Conservation (phyloP, 2,888 invertebrate genomes). For the Metallyticus violacea region DNA sequence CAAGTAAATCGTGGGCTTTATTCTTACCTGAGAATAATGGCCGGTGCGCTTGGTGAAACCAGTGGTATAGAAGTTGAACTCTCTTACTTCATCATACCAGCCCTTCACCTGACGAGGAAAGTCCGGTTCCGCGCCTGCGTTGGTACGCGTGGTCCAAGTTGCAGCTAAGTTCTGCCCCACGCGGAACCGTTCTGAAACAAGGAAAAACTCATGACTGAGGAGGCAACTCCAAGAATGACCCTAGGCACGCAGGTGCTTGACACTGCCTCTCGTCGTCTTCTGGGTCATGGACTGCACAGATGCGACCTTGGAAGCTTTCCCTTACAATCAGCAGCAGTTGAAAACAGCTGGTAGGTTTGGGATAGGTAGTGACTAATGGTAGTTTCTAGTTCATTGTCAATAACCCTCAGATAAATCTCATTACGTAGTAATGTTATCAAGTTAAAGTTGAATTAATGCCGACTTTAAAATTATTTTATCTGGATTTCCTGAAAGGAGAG, state of each 20-base stretch:
- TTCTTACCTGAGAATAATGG: constrained; percentile 77
- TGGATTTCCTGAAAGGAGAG: too few relatives aligned
- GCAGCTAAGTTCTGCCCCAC: constrained; percentile 86
- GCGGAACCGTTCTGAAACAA: constrained; percentile 62
- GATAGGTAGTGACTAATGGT: too few relatives aligned
- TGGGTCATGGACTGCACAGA: not conserved
- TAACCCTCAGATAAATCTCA: too few relatives aligned
- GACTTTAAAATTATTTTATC: too few relatives aligned
- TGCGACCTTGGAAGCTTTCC: too few relatives aligned
- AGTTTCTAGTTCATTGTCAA: too few relatives aligned
- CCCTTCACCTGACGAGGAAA: constrained; percentile 72
- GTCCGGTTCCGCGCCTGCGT: constrained; percentile 59
- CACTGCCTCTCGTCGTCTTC: not conserved
- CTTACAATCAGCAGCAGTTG: too few relatives aligned
- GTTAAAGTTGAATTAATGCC: too few relatives aligned
- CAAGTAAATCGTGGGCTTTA: too few relatives aligned
- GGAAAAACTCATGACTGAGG: not conserved
- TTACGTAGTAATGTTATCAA: too few relatives aligned
- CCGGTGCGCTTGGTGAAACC: constrained; percentile 69
- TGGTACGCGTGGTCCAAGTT: constrained; percentile 72
- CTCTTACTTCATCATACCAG: constrained; percentile 78
- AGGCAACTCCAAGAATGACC: not conserved
- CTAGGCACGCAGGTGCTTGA: too few relatives aligned
- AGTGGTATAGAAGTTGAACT: constrained; percentile 59
- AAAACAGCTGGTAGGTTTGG: too few relatives aligned